These are phyloP conservation scores for Cynocephalus volans DNA, from an alignment of 2,113 vertebrate species.

Conservation along the genomic window DNA sequence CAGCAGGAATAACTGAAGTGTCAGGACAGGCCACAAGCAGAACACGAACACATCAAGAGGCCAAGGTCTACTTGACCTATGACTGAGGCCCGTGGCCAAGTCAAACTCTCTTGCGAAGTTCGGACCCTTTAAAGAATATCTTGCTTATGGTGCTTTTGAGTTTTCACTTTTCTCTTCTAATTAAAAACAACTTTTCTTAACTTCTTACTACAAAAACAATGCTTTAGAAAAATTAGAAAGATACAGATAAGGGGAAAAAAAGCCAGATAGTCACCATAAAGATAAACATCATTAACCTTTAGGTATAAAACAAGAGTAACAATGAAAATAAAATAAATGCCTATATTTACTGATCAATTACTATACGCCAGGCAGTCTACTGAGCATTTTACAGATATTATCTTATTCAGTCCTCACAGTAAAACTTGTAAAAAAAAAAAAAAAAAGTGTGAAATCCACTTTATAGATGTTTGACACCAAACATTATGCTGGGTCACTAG, in stretches of 20 bases:
- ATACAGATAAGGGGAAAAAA: not conserved
- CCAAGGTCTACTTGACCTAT: not conserved
- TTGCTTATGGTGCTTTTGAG: not conserved
- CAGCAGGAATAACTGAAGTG: not conserved
- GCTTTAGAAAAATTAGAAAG: constrained; percentile 27
- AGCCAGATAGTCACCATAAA: not conserved
- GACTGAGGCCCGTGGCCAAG: not conserved
- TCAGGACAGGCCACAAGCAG: not conserved
- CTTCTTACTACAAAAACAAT: constrained; percentile 3
- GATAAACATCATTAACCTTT: not conserved
- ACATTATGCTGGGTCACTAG: not conserved
- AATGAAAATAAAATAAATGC: constrained; percentile 6
- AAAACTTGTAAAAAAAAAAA: not conserved
- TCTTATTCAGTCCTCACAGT: not conserved
- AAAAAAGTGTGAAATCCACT: not conserved
- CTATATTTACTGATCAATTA: not conserved
- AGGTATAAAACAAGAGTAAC: not conserved
- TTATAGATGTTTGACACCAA: not conserved
- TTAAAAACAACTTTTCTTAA: constrained; percentile 24
- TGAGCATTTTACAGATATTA: constrained; percentile 14
- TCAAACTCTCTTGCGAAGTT: not conserved
- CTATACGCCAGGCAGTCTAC: not conserved
- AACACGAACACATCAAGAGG: not conserved
- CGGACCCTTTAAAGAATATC: not conserved
- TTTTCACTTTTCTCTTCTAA: not conserved